Percentiles rank a stretch among this genome's conserved stretches.
Evolutionary conservation across 2,888 invertebrate species (phyloP).

Genomic region (Eupithecia inturbata): DNA sequence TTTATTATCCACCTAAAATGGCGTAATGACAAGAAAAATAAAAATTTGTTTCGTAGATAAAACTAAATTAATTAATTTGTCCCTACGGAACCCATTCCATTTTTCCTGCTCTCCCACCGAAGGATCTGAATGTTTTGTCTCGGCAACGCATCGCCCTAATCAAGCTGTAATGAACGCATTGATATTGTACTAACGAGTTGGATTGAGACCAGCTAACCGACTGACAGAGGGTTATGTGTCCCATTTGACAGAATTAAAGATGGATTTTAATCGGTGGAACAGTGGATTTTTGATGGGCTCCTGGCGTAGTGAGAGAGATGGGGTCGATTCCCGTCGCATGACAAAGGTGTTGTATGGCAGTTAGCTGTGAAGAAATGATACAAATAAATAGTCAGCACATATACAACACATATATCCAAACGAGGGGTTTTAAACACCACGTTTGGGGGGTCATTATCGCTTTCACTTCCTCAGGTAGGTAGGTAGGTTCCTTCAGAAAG

Average conservation of each 20-base stretch:
- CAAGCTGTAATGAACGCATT: slow-evolving; percentile 41
- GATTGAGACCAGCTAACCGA: background rate
- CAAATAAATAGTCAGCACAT: too few relatives aligned
- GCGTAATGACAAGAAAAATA: too few relatives aligned
- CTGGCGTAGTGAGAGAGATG: background rate
- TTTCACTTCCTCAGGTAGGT: too few relatives aligned
- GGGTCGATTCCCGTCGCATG: background rate
- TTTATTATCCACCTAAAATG: too few relatives aligned
- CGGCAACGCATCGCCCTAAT: slow-evolving; percentile 39
- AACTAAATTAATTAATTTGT: background rate
- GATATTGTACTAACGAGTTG: slow-evolving; percentile 42
- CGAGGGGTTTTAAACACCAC: too few relatives aligned
- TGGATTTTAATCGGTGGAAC: background rate
- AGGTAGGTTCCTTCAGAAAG: too few relatives aligned
- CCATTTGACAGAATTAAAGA: background rate
- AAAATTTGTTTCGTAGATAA: too few relatives aligned
- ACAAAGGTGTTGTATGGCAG: background rate
- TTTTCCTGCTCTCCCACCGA: slow-evolving; percentile 12
- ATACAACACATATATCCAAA: too few relatives aligned
- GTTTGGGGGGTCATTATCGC: too few relatives aligned
- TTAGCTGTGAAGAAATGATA: background rate
- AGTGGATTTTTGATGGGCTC: background rate
- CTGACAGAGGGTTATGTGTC: background rate
- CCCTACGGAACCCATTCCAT: slow-evolving; percentile 16
- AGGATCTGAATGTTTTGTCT: slow-evolving; percentile 21